Percentiles rank a stretch among this genome's conserved stretches.
Conservation (phyloP, 23 tunicate genomes). For the Phallusia fumigata region DNA sequence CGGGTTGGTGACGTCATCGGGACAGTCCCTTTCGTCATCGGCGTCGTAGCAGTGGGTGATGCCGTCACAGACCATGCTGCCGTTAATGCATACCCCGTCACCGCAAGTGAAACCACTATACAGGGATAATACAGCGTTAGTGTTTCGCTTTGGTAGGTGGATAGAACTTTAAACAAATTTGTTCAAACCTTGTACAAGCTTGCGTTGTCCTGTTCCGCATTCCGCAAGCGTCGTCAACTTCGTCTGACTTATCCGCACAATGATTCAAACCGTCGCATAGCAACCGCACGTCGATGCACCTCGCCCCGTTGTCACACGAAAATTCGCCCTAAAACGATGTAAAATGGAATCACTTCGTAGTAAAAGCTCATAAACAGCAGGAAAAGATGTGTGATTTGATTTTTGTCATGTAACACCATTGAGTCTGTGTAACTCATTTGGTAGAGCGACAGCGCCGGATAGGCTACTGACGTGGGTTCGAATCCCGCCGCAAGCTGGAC, state of each 20-base stretch:
- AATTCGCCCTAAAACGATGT: constrained; percentile 21
- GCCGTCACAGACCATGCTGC: constrained; percentile 68
- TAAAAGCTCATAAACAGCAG: too few relatives aligned
- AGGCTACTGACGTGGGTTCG: too few relatives aligned
- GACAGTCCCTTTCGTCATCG: constrained; percentile 68
- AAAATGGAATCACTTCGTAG: background rate
- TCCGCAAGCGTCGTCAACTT: constrained; percentile 25
- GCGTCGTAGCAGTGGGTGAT: constrained; percentile 35
- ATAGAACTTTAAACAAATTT: too few relatives aligned
- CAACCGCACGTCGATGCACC: constrained; percentile 28
- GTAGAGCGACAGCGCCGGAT: too few relatives aligned
- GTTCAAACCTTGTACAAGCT: background rate
- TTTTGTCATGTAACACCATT: too few relatives aligned
- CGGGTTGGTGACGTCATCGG: background rate
- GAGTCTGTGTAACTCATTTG: too few relatives aligned
- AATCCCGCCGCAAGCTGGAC: background rate
- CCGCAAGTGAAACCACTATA: constrained; percentile 56
- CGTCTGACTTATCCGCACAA: constrained; percentile 51
- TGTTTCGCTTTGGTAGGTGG: too few relatives aligned
- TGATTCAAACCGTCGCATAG: constrained; percentile 46
- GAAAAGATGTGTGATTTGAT: too few relatives aligned
- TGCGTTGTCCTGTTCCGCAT: background rate
- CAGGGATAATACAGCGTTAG: background rate
- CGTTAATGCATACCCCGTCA: constrained; percentile 54
- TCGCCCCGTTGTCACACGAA: constrained; percentile 45